Evolutionary conservation across 2,888 invertebrate species (phyloP), one percentile per base, ranked within the genome.

Genomic region (Diaprepes abbreviatus): DNA sequence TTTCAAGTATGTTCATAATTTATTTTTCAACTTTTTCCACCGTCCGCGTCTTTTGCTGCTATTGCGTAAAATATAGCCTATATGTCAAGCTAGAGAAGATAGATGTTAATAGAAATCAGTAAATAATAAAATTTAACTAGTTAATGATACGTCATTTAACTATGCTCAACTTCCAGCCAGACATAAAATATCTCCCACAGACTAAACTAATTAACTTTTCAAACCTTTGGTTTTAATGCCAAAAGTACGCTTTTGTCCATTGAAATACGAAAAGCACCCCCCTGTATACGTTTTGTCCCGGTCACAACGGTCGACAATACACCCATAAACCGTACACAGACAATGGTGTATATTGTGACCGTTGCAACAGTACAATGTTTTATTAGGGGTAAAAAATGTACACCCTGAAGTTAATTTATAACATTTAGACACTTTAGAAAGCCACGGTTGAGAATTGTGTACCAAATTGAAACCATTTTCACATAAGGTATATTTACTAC

Each of bases 381-480:
- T 43, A 58, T 58, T 28, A 31, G 36, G 48, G 57, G 55, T 55
- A 57, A 65, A 57, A n/a, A 57, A 57, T 57, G 48, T 38, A 55
- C 65, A 57, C 57, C 48, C 65, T 65, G 55, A 57, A 65, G 65
- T 55, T 65, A 65, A 65, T 65, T 65, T 55, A 55, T 55, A 65
- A 57, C 65, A 36, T 28, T 36, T 40, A 40, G 57, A 31, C 45
- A 35, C 31, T 65, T 65, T 59, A 43, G 43, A 45, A 45, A 33
- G 43, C 31, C n/a, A 43, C n/a, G 35, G 31, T 43, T 31, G n/a
- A n/a, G n/a, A n/a, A n/a, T n/a, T n/a, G n/a, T n/a, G n/a, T n/a
- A n/a, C n/a, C n/a, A n/a, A n/a, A n/a, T n/a, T n/a, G n/a, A n/a
- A n/a, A n/a, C n/a, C n/a, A n/a, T n/a, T n/a, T n/a, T n/a, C n/a